Base-by-base conservation (phyloP, 2,888 invertebrate species). In the Drosophila barbarae region DNA sequence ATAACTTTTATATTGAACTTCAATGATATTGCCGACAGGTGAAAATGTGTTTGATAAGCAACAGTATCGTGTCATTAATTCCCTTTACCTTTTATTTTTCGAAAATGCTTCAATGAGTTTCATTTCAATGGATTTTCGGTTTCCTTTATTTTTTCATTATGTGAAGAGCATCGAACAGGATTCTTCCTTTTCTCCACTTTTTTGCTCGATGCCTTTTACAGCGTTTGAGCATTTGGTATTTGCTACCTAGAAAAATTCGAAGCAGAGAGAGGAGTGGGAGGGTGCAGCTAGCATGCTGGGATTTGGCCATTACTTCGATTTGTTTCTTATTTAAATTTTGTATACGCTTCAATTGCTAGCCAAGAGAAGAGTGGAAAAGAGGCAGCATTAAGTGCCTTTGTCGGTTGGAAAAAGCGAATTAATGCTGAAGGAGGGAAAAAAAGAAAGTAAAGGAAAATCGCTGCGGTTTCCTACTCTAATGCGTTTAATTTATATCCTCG, bases 321-420 rank as follows among this genome's bases (percentile, higher is more conserved):
- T 81, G 80, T 83, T 83, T 83, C 80, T 85, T 85, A 81, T 81
- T 80, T 80, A 85, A 85, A 85, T 80, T 85, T 80, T 69, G 72
- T 79, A 69, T 82, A 69, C 70, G 77, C 72, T 78, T 57, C 63
- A 56, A 66, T 72, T 69, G 61, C 30, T 1, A 21, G 2, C 13
- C 13, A 32, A 47, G 13, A 5, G 18, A 21, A 21, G 64, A 69
- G 34, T 39, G 63, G 44, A 12, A 12, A 23, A 32, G 47, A 47
- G 10, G 8, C 21, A 21, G 28, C 79, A 72, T 82, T 84, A 79
- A 79, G 79, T 79, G 79, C 83, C 82, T 81, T 82, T 78, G 77
- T 58, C 76, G 77, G 81, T 73, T 76, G 80, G 77, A 70, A 77
- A 77, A 83, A 44, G 72, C 77, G 74, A 83, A 74, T 77, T 77